Percentiles rank a stretch among this genome's conserved stretches.
Evolutionary conservation across 2,113 vertebrate genomes (phyloP).

Genomic region (Rousettus leschenaultii): DNA sequence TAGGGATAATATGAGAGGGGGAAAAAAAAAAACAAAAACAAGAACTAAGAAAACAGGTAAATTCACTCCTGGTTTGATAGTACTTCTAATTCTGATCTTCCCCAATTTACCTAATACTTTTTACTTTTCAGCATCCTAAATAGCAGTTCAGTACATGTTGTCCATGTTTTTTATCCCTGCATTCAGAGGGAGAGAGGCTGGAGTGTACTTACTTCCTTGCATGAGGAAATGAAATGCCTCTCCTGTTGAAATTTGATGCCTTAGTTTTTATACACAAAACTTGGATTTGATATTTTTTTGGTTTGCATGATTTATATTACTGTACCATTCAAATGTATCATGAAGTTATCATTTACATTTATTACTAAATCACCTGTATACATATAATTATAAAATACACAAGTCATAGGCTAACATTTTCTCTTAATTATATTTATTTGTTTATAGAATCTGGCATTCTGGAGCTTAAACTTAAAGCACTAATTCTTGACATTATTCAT

Average conservation of each 20-base stretch:
- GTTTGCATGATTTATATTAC: neutral
- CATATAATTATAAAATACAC: neutral
- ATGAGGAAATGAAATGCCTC: neutral
- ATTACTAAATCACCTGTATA: neutral
- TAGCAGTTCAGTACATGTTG: neutral
- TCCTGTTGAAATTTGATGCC: neutral
- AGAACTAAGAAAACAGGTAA: neutral
- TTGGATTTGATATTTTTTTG: neutral
- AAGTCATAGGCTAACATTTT: neutral
- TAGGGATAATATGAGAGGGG: neutral
- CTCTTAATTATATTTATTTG: neutral
- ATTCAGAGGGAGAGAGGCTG: neutral
- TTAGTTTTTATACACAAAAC: neutral
- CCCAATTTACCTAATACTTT: neutral
- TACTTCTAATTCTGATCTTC: neutral
- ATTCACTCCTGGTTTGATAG: neutral
- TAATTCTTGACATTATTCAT: constrained; percentile 97
- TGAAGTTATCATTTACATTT: neutral
- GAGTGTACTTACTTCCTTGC: neutral
- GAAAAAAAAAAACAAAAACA: too few species aligned
- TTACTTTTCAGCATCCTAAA: neutral
- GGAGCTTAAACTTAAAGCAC: constrained; percentile 94
- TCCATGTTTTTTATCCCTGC: neutral
- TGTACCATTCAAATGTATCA: neutral
- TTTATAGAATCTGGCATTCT: constrained; percentile 88